Percentiles rank a stretch among this genome's conserved stretches.
Evolutionary conservation across 2,888 invertebrate species (phyloP).

Genomic region (Dasysyrphus albostriatus): DNA sequence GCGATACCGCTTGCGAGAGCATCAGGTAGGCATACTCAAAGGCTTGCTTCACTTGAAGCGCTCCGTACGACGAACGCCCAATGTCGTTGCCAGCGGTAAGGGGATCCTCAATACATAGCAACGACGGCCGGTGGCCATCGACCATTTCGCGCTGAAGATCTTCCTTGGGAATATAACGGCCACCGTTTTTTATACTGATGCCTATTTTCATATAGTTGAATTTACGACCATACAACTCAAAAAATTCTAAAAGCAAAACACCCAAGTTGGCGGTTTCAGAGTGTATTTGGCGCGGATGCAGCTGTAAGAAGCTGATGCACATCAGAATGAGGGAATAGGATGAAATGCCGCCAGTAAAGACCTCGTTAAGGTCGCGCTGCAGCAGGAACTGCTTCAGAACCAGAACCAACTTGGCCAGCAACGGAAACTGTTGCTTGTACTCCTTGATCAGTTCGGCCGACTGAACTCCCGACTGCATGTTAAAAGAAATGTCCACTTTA

Average conservation of each 20-base stretch:
- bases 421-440: conserved; percentile 94
- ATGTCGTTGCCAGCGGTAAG: conserved; percentile 98
- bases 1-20: conserved; percentile 90
- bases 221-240: conserved; percentile 97
- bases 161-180: conserved; percentile 96
- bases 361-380: conserved; percentile 99
- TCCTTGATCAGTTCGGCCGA: conserved; percentile 98
- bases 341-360: conserved; percentile 99
- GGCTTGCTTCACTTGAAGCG: conserved; percentile 91
- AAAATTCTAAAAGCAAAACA: conserved; percentile 97
- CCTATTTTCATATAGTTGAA: conserved; percentile 96
- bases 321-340: conserved; percentile 99
- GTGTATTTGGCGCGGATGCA: conserved; percentile 94
- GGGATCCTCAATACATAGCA: conserved; percentile 99
- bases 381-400: conserved; percentile 99
- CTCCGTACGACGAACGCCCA: conserved; percentile 96
- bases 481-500: conserved; percentile 99
- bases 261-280: conserved; percentile 92
- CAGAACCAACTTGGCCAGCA: conserved; percentile 96
- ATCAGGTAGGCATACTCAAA: conserved; percentile 98
- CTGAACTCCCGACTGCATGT: conserved; percentile 98
- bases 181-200: conserved; percentile 96
- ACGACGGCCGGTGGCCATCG: conserved; percentile 96
- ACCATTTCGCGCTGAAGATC: conserved; percentile 97
- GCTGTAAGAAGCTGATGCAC: conserved; percentile 98